Conservation (phyloP, 1,140 invertebrate species). For the Chironomus striatipennis region DNA sequence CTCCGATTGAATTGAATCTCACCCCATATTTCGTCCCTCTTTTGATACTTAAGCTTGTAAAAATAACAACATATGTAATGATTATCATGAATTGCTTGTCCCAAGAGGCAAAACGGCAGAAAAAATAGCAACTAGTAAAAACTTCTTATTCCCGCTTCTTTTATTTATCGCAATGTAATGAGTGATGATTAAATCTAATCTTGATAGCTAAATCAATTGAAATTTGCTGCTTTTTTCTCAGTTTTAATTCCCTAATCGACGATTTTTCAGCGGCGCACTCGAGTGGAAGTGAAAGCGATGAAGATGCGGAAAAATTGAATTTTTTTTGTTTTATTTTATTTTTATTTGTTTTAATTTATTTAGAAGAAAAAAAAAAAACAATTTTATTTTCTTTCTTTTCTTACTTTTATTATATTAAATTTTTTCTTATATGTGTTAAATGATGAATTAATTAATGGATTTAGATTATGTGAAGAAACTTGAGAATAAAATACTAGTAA, state of each 20-base stretch:
- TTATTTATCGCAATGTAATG: neutral
- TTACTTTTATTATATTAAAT: neutral
- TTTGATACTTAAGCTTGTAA: neutral
- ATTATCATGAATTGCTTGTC: conserved; percentile 8
- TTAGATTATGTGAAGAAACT: neutral
- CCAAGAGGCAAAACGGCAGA: neutral
- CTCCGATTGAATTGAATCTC: neutral
- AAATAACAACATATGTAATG: conserved; percentile 18
- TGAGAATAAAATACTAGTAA: neutral
- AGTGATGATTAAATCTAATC: conserved; percentile 18
- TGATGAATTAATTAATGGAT: neutral
- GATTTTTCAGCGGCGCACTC: conserved; percentile 17
- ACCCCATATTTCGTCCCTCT: too few species aligned
- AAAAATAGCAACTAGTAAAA: too few species aligned
- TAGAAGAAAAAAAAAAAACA: too few species aligned
- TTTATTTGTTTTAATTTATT: too few species aligned
- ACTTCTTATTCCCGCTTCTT: neutral
- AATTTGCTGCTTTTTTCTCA: neutral
- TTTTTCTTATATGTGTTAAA: neutral
- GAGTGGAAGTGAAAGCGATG: conserved; percentile 5
- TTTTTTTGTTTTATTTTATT: too few species aligned
- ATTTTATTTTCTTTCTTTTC: too few species aligned
- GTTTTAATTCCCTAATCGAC: conserved; percentile 21
- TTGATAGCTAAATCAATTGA: neutral
- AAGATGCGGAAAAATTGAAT: neutral